These are phyloP conservation scores for Salmo trutta DNA, from an alignment of 2,797 vertebrate species.

Conservation along the genomic window DNA sequence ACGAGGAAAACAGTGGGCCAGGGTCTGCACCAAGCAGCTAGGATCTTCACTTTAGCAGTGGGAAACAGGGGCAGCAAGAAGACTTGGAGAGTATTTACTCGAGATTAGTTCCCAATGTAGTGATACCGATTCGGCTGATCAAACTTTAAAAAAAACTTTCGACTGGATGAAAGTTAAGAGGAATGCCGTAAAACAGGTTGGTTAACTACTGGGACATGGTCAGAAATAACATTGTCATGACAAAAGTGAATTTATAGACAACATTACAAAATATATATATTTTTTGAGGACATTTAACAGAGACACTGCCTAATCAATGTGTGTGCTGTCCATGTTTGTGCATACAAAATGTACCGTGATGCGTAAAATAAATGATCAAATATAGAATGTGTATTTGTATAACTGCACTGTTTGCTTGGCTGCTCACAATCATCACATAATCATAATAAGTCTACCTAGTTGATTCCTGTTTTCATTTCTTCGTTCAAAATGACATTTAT, in stretches of 20 bases:
- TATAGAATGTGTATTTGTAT: neutral
- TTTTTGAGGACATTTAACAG: neutral
- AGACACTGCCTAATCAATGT: neutral
- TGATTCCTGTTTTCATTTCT: neutral
- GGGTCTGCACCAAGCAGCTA: slow-evolving; percentile 55
- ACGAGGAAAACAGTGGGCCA: slow-evolving; percentile 73
- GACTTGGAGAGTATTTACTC: slow-evolving; percentile 72
- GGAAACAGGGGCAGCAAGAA: slow-evolving; percentile 73
- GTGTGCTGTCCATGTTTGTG: neutral
- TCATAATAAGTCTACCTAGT: neutral
- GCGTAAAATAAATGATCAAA: neutral
- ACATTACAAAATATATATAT: neutral
- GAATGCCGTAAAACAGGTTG: slow-evolving; percentile 91
- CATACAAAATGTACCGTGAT: neutral
- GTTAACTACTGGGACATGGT: slow-evolving; percentile 38
- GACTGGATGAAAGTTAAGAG: slow-evolving; percentile 96
- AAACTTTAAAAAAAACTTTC: slow-evolving; percentile 83
- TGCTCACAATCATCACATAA: neutral
- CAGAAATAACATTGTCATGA: neutral
- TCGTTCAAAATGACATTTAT: slow-evolving; percentile 2
- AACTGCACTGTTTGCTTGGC: neutral
- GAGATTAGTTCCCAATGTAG: slow-evolving; percentile 65
- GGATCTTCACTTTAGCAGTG: slow-evolving; percentile 75
- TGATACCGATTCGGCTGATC: slow-evolving; percentile 71
- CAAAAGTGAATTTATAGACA: neutral